Evolutionary conservation across 2,888 invertebrate genomes (phyloP), one percentile per base, ranked within the genome.

Genomic region (Cremastinae sp.): DNA sequence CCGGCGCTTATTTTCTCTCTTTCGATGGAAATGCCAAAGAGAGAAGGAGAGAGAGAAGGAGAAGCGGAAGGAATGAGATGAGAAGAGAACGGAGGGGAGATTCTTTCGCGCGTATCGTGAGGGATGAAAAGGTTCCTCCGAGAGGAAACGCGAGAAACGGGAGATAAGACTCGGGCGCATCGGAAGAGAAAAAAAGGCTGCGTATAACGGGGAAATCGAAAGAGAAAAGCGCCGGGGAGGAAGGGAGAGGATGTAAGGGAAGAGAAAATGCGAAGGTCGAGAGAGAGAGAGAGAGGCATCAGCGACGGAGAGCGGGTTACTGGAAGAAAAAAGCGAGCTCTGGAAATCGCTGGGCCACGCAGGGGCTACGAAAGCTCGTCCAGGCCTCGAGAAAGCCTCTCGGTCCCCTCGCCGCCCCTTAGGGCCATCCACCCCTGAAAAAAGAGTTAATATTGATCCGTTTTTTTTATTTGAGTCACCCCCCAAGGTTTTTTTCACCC

Each of bases 381-480:
- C 62, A 72, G 68, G 72, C 70, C 77, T 82, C 84, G 43, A 59
- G 59, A 51, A 59, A 51, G 18, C 59, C 51, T 64, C 51, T 64
- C 51, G 2, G 2, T 41, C 69, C 51, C 69, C 59, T 51, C 59
- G 0, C 34, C 85, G 82, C 83, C 79, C 81, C 68, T 82, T 71
- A 78, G 84, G 84, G 83, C 83, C 86, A 84, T 86, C 86, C 82
- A 85, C 86, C 86, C 86, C 84, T 84, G 90, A 91, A 91, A 91
- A 93, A 93, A 93, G 93, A 93, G 93, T 93, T 93, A 93, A 93
- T 92, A 93, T 93, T 92, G 93, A 93, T 93, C 92, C 92, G 92
- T 91, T 92, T 92, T 90, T 91, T 92, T 92, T 92, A 92, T 92
- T 92, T 91, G 92, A 92, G 92, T 92, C 92, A 92, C 92, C 91